Percentiles rank a stretch among this genome's conserved stretches.
These are phyloP conservation scores for Mycetomoellerius zeteki DNA, from an alignment of 1,140 invertebrate genomes.

Conservation along the genomic window DNA sequence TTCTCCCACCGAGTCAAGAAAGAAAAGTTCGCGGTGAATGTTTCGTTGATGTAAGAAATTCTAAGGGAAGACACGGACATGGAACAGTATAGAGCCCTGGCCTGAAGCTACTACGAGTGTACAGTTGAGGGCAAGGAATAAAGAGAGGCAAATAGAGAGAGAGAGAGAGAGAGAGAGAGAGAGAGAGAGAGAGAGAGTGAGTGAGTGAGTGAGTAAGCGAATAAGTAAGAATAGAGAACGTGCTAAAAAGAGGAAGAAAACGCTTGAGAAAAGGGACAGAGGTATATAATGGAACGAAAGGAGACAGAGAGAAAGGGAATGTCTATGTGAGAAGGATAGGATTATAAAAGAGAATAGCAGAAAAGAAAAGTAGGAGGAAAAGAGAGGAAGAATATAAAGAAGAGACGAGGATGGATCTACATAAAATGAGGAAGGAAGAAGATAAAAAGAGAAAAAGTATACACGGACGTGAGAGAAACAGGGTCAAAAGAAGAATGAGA, in stretches of 20 bases:
- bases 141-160: constrained; percentile 28
- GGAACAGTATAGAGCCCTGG: constrained; percentile 52
- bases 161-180: constrained; percentile 3
- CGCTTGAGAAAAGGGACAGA: neutral
- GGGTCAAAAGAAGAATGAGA: neutral
- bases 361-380: neutral
- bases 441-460: constrained; percentile 3
- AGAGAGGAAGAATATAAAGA: neutral
- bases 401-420: neutral
- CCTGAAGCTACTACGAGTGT: constrained; percentile 53
- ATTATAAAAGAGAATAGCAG: neutral
- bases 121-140: constrained; percentile 19
- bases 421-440: neutral
- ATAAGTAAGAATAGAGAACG: too few relatives aligned
- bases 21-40: constrained; percentile 49
- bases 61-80: constrained; percentile 53
- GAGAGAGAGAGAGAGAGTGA: neutral
- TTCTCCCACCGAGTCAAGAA: constrained; percentile 25
- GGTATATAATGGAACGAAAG: constrained; percentile 3
- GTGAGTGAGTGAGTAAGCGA: too few relatives aligned
- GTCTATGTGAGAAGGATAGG: neutral
- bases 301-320: neutral
- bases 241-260: constrained; percentile 9
- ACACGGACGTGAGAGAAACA: neutral
- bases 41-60: constrained; percentile 58